Evolutionary conservation across 2,113 vertebrate genomes (phyloP), one percentile per base, ranked within the genome.

Genomic region (Pelusios castaneus): DNA sequence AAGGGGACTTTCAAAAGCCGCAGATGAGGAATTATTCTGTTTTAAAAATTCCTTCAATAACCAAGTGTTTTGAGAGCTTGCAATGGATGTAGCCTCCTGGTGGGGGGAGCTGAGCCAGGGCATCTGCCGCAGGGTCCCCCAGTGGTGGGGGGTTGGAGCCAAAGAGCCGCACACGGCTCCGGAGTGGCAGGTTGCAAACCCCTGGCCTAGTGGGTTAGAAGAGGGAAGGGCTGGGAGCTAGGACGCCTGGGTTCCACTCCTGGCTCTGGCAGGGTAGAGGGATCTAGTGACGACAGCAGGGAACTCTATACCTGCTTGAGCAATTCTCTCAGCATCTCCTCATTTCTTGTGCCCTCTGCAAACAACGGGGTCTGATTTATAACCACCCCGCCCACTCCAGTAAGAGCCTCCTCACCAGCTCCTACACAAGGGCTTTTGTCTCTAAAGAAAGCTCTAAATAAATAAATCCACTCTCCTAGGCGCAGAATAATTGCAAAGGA

Each of bases 141-240:
- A n/a, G n/a, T n/a, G n/a, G n/a, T n/a, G n/a, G n/a, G n/a, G n/a
- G n/a, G n/a, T n/a, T n/a, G n/a, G n/a, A 47, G 10, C 47, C 47
- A 47, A 47, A 47, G 47, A 47, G 47, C 47, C 10, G 47, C 47
- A 47, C 47, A 47, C 10, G 47, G 47, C 47, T 47, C 47, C 47
- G 47, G 10, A 10, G 47, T 6, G 7, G 10, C 47, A 47, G 47
- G 47, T 47, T 47, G 47, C 47, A 47, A 10, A 47, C 47, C 47
- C 47, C 47, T 47, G 25, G 76, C 25, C 0, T 0, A 6, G 13
- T 75, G 55, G 31, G 1, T 34, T 4, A 58, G 83, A 13, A n/a
- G 54, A 21, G 76, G 70, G 47, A 10, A 0, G 0, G 29, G 8
- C 58, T 34, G 58, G 58, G 58, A n/a, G 60, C 16, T 67, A 67